Conservation (phyloP, 35 echinoderm and acorn worm species). For the Diadema setosum region DNA sequence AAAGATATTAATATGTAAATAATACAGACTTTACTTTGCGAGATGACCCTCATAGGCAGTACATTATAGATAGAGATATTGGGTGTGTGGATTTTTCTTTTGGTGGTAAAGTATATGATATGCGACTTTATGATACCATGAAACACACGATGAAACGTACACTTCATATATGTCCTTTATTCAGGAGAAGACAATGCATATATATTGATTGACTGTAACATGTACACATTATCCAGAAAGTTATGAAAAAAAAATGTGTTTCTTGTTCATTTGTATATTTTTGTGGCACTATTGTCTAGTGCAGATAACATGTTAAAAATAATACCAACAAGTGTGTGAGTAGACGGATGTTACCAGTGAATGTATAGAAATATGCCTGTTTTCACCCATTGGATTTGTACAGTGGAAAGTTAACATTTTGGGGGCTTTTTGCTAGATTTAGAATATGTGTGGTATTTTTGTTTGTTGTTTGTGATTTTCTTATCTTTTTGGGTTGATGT, state of each 20-base stretch:
- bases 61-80: too few relatives aligned
- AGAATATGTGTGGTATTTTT: not conserved
- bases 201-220: too few relatives aligned
- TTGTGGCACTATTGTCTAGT: conserved; percentile 9
- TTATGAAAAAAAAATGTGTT: not conserved
- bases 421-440: not conserved
- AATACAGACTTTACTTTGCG: too few relatives aligned
- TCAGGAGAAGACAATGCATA: too few relatives aligned
- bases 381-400: not conserved
- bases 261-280: not conserved
- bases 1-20: too few relatives aligned
- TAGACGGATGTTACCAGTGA: not conserved
- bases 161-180: too few relatives aligned
- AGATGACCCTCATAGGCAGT: too few relatives aligned
- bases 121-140: too few relatives aligned
- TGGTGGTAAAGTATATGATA: too few relatives aligned
- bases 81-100: not conserved
- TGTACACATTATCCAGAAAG: too few relatives aligned
- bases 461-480: not conserved
- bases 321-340: conserved; percentile 8
- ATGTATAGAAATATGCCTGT: not conserved
- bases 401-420: not conserved
- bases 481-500: conserved; percentile 23
- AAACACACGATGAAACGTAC: too few relatives aligned
- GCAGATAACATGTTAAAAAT: conserved; percentile 9